Conservation (phyloP, 2,797 vertebrate genomes). For the Kryptopterus vitreolus region DNA sequence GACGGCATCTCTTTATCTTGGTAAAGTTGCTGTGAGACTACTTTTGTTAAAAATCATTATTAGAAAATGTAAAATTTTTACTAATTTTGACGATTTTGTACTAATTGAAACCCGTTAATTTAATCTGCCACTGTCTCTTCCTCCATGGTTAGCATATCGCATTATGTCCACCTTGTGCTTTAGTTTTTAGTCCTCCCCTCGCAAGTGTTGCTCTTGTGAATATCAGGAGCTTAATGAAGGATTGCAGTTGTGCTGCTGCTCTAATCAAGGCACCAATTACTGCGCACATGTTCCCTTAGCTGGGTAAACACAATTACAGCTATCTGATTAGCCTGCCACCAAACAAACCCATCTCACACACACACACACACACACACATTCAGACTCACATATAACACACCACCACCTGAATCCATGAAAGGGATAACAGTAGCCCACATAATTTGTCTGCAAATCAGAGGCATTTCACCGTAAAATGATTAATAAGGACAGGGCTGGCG, state of each 20-base stretch:
- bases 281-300: conserved; percentile 56
- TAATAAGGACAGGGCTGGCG: conserved; percentile 15
- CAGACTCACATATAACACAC: conserved; percentile 3
- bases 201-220: conserved; percentile 23
- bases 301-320: conserved; percentile 62
- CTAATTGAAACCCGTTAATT: neutral
- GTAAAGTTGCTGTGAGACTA: too few relatives aligned
- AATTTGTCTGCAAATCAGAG: conserved; percentile 28
- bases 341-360: conserved; percentile 44
- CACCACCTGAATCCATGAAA: conserved; percentile 17
- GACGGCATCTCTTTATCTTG: too few relatives aligned
- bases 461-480: conserved; percentile 42
- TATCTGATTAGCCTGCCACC: conserved; percentile 60
- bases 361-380: conserved; percentile 24
- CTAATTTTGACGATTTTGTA: neutral
- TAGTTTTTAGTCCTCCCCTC: conserved; percentile 11
- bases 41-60: neutral
- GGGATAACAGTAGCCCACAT: neutral
- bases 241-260: conserved; percentile 46
- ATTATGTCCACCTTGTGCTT: neutral
- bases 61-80: neutral
- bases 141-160: neutral
- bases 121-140: neutral
- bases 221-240: conserved; percentile 49
- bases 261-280: conserved; percentile 62